Percentiles rank a stretch among this genome's conserved stretches.
Evolutionary conservation across 1,140 invertebrate species (phyloP).

Genomic region (Orius laevigatus): DNA sequence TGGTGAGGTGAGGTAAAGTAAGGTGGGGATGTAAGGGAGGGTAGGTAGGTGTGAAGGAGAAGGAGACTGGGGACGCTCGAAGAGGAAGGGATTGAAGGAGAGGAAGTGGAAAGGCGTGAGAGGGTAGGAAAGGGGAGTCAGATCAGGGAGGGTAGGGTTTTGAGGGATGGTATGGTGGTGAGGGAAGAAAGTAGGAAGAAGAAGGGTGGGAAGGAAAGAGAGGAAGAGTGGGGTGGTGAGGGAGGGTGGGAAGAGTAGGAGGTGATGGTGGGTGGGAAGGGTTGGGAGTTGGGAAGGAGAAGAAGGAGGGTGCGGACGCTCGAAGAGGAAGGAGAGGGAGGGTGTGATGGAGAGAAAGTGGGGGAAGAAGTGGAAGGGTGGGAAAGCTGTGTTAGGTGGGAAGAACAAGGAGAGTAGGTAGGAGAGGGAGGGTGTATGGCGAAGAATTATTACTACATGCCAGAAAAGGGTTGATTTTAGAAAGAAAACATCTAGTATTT

Average conservation of each 20-base stretch:
- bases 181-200: no score
- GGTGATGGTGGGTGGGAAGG: no score
- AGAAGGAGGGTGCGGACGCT: no score
- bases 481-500: background rate
- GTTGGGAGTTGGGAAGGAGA: no score
- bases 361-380: background rate
- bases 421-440: background rate
- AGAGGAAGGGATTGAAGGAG: no score
- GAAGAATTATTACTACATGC: background rate
- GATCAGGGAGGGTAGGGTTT: constrained; percentile 4
- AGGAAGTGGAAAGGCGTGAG: constrained; percentile 5
- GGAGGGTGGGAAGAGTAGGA: no score
- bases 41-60: background rate
- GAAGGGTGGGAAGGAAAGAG: no score
- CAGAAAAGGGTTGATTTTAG: background rate
- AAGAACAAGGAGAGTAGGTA: background rate
- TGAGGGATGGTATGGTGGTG: constrained; percentile 6
- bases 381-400: background rate
- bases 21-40: background rate
- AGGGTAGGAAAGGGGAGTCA: constrained; percentile 5
- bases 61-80: background rate
- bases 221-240: no score
- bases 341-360: background rate
- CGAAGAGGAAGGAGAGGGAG: no score
- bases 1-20: background rate